Percentiles rank a stretch among this genome's conserved stretches.
Conservation (phyloP, 2,888 invertebrate genomes). For the Ophion ellenae region DNA sequence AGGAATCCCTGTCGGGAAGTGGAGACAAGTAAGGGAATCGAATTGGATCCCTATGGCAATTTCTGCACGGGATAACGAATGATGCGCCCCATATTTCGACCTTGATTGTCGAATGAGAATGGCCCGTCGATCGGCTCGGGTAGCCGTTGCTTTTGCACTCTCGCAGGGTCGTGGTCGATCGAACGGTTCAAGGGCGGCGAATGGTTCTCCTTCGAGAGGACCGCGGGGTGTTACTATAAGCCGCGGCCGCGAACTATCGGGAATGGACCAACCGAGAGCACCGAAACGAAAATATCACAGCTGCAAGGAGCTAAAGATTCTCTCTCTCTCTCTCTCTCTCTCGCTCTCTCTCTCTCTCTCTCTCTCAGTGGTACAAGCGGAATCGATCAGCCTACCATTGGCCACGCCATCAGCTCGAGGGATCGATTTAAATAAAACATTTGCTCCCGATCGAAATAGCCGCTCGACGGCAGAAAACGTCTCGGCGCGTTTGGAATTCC, state of each 20-base stretch:
- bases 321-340: slow-evolving; percentile 7
- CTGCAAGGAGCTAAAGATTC: slow-evolving; percentile 45
- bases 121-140: neutral
- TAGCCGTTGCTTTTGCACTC: slow-evolving; percentile 27
- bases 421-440: slow-evolving; percentile 55
- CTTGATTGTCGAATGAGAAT: too few relatives aligned
- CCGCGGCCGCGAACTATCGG: slow-evolving; percentile 23
- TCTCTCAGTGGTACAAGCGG: slow-evolving; percentile 42
- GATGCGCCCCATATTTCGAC: too few relatives aligned
- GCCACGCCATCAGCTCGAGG: slow-evolving; percentile 53
- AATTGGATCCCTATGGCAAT: too few relatives aligned
- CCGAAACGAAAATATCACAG: slow-evolving; percentile 61
- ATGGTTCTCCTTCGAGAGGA: slow-evolving; percentile 56
- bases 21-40: too few relatives aligned
- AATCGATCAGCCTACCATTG: slow-evolving; percentile 62
- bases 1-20: too few relatives aligned
- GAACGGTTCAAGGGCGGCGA: slow-evolving; percentile 69
- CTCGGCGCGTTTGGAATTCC: slow-evolving; percentile 69
- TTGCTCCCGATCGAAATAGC: slow-evolving; percentile 68
- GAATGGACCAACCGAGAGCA: slow-evolving; percentile 41
- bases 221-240: slow-evolving; percentile 32
- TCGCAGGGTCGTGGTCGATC: slow-evolving; percentile 67
- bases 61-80: too few relatives aligned
- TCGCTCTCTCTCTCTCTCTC: slow-evolving; percentile 6
- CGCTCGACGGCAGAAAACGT: slow-evolving; percentile 55